Base-by-base conservation (phyloP, 2,113 vertebrate genomes). In the Phoenicopterus ruber region DNA sequence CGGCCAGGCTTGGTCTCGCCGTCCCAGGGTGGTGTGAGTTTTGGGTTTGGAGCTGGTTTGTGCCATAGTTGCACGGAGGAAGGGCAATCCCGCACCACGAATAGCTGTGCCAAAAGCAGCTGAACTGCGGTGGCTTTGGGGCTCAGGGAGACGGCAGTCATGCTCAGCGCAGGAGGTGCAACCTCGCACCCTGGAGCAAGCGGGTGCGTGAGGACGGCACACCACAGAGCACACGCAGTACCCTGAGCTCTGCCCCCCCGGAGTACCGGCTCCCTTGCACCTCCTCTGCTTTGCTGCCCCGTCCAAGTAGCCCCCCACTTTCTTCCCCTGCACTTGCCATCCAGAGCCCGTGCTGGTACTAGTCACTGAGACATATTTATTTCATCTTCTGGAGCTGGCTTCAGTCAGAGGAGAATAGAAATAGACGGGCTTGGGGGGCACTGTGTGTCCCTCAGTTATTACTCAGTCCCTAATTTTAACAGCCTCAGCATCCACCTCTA, bases 51-150 rank as follows among this genome's bases (percentile, higher is more conserved):
- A 32, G 57, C 8, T 86, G 50, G 3, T 7, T 44, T 36, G 24
- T 32, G 5, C 26, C 6, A 1, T 20, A 28, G 76, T 18, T 38
- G 59, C 36, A 8, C 2, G 0, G 20, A 31, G 44, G 50, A 63
- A 78, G 76, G 84, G 44, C 24, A 44, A 13, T 58, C 7, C 59
- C 4, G 1, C 20, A 9, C 15, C 17, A 2, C 3, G 17, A 65
- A 13, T 2, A 36, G 16, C 17, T 17, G 36, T 36, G 69, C 13
- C 55, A 8, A 49, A 57, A 36, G 4, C 13, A 36, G 50, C 58
- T 29, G 32, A 42, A 38, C 19, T 32, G 50, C 50, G 57, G 2
- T 0, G 0, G 42, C 10, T 44, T 44, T n/a, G 72, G 65, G n/a
- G 14, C 6, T 77, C 29, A 6, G 71, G 42, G 47, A 14, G 31